Evolutionary conservation across 2,888 invertebrate species (phyloP), one percentile per base, ranked within the genome.

Genomic region (Hydroisotoma schaefferi): DNA sequence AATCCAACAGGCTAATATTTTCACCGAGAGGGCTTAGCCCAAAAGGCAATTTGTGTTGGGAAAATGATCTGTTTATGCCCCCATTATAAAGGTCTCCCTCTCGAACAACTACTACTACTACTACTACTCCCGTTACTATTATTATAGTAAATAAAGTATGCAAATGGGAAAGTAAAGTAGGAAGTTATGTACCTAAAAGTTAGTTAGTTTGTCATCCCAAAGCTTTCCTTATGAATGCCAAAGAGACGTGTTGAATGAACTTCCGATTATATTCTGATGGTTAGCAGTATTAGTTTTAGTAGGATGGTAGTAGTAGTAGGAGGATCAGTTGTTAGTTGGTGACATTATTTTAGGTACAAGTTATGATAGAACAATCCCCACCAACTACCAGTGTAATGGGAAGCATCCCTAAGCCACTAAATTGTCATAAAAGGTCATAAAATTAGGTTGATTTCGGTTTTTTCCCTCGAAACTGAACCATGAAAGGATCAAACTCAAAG

Each of bases 61-160:
- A 61, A 57, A 59, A 65, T 68, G 68, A 68, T 68, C 59, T 68
- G 68, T 68, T 68, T 68, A 68, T 68, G 58, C 47, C 57, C 49
- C 60, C 57, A 63, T 68, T 65, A 68, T 60, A 59, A 51, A 63
- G 58, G 58, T 58, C 56, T 57, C 63, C 59, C 55, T 33, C 40
- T 40, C 40, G 4, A 15, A 40, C 40, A n/a, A n/a, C n/a, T n/a
- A n/a, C n/a, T n/a, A n/a, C n/a, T n/a, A n/a, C n/a, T n/a, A n/a
- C n/a, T n/a, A n/a, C n/a, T n/a, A n/a, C n/a, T n/a, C n/a, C n/a
- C n/a, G n/a, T n/a, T n/a, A n/a, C n/a, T n/a, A n/a, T n/a, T n/a
- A n/a, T n/a, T n/a, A n/a, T n/a, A n/a, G n/a, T n/a, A n/a, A n/a
- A n/a, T n/a, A n/a, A n/a, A n/a, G n/a, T n/a, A n/a, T n/a, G n/a